These are phyloP conservation scores for Lycopodina hypogea DNA, from an alignment of 37 sponge, comb jelly and placozoan genomes.

Conservation along the genomic window DNA sequence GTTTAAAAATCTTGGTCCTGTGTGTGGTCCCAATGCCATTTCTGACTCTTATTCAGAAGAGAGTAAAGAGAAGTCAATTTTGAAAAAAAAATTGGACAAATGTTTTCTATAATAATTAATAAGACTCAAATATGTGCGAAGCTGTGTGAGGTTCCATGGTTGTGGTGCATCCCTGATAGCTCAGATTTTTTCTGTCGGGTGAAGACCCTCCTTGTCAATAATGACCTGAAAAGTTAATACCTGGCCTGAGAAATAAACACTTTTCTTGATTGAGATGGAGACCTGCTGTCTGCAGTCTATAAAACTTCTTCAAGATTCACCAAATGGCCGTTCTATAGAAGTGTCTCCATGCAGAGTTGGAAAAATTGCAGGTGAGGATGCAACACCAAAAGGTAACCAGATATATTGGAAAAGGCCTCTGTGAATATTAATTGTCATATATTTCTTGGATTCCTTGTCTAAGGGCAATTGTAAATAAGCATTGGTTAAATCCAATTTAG, in stretches of 20 bases:
- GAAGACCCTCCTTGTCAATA: not conserved
- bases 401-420: no score
- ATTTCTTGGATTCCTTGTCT: not conserved
- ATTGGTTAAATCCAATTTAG: slow-evolving; percentile 33
- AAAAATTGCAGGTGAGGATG: slow-evolving; percentile 1
- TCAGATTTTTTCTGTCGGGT: not conserved
- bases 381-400: no score
- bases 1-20: slow-evolving; percentile 19
- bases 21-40: slow-evolving; percentile 20
- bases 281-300: not conserved
- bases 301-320: not conserved
- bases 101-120: slow-evolving; percentile 4
- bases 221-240: not conserved
- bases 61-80: slow-evolving; percentile 33
- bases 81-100: slow-evolving; percentile 25
- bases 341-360: not conserved
- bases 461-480: not conserved
- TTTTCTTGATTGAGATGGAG: not conserved
- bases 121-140: not conserved
- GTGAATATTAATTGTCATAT: no score
- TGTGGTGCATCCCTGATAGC: slow-evolving; percentile 9
- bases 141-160: not conserved
- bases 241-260: not conserved
- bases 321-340: not conserved
- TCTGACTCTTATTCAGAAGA: slow-evolving; percentile 12